phyloP scores from a whole-genome alignment of 2,888 invertebrate species.

The Lasioglossum figueresi region DNA sequence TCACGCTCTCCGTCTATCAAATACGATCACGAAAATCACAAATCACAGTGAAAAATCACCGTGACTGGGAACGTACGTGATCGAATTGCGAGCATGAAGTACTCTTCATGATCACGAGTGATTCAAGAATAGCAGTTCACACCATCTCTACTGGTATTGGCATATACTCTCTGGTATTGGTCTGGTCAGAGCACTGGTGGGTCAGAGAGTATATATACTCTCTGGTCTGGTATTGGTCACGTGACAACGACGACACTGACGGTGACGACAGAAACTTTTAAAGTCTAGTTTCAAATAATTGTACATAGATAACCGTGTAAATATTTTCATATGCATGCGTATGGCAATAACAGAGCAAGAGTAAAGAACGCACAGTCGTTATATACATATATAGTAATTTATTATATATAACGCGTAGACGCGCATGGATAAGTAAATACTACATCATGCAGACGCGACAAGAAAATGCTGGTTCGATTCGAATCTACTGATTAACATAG shows the following conservation, averaged over 20 bases:
- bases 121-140: too few relatives aligned
- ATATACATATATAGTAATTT: not conserved
- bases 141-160: too few relatives aligned
- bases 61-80: too few relatives aligned
- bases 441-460: not conserved
- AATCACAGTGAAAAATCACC: too few relatives aligned
- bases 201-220: too few relatives aligned
- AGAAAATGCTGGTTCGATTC: conserved; percentile 21
- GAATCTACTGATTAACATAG: conserved; percentile 58
- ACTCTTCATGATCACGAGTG: too few relatives aligned
- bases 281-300: not conserved
- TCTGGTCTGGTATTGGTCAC: not conserved
- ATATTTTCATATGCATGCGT: not conserved
- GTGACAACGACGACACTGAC: not conserved
- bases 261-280: not conserved
- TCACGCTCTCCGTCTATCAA: too few relatives aligned
- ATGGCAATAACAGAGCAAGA: not conserved
- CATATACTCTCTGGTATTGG: not conserved
- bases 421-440: not conserved
- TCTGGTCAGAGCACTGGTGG: too few relatives aligned
- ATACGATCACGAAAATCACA: too few relatives aligned
- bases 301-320: not conserved
- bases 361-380: not conserved
- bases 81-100: too few relatives aligned
- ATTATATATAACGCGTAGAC: not conserved